phyloP scores from a whole-genome alignment of 2,888 invertebrate genomes.

The Mythimna loreyi region DNA sequence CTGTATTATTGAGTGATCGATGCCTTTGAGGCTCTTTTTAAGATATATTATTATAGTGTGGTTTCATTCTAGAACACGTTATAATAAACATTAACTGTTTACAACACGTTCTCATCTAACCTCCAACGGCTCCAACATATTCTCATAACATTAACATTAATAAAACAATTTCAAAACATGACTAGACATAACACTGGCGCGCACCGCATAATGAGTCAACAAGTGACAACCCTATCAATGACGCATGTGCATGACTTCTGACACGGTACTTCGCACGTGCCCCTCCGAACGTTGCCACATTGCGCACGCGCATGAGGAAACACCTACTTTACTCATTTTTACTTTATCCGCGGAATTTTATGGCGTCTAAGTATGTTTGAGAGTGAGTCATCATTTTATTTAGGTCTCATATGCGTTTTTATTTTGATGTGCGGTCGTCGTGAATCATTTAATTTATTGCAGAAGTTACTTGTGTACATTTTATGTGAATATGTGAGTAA shows the following conservation, averaged over 20 bases:
- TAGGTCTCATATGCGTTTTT: slow-evolving; percentile 15
- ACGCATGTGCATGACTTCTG: slow-evolving; percentile 56
- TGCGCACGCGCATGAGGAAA: slow-evolving; percentile 56
- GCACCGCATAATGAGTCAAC: slow-evolving; percentile 40
- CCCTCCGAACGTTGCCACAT: slow-evolving; percentile 34
- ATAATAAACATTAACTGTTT: slow-evolving; percentile 1
- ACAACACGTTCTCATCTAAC: neutral
- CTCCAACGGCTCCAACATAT: slow-evolving; percentile 8
- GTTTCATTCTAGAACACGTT: neutral
- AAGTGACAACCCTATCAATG: slow-evolving; percentile 52
- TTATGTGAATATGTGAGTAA: neutral
- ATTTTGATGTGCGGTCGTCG: slow-evolving; percentile 4
- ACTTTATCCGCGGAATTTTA: slow-evolving; percentile 48
- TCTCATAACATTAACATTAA: neutral
- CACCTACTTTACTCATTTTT: slow-evolving; percentile 49
- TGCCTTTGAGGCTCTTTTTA: no score
- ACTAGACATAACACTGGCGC: slow-evolving; percentile 28
- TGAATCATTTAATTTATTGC: slow-evolving; percentile 36
- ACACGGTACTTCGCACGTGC: slow-evolving; percentile 61
- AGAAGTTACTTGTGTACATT: neutral
- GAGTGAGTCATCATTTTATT: slow-evolving; percentile 47
- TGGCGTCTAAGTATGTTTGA: slow-evolving; percentile 20
- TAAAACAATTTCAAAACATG: slow-evolving; percentile 28
- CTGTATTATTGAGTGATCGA: neutral
- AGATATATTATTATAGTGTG: no score